Percentiles rank a stretch among this genome's conserved stretches.
Evolutionary conservation across 1,140 invertebrate species (phyloP).

Genomic region (silkworm (Bombyx mori)): ASM3026992v2 NC_085119.1:16302001-16302500

Average conservation of each 20-base stretch:
- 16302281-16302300: conserved; percentile 67
- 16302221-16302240: conserved; percentile 67
- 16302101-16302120: no score
- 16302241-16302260: conserved; percentile 68
- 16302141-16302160: no score
- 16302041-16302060: no score
- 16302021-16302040: no score
- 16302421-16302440: conserved; percentile 55
- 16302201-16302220: conserved; percentile 57
- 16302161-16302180: conserved; percentile 28
- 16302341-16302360: conserved; percentile 32
- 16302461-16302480: no score
- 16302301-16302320: conserved; percentile 67
- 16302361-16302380: conserved; percentile 52
- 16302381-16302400: conserved; percentile 53
- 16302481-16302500: no score
- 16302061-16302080: no score
- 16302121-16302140: no score
- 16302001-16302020: no score
- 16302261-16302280: conserved; percentile 51
- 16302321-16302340: conserved; percentile 42
- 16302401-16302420: conserved; percentile 58
- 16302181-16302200: conserved; percentile 26
- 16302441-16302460: conserved; percentile 10
- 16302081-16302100: no score